These are phyloP conservation scores for Toxotes lorentzi DNA, from an alignment of 2,797 vertebrate genomes.

Conservation along the genomic window DNA sequence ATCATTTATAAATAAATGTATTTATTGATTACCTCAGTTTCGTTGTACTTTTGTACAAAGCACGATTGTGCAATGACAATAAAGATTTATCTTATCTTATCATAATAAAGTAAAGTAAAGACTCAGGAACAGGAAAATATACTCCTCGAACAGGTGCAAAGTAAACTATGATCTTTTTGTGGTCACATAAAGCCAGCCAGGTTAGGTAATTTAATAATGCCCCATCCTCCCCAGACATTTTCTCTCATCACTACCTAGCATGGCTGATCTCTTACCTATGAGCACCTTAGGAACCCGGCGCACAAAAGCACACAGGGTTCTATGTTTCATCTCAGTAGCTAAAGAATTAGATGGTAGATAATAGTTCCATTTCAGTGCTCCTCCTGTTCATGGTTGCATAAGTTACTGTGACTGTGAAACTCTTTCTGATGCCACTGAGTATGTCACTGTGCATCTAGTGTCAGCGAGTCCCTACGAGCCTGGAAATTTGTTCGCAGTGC, in stretches of 20 bases:
- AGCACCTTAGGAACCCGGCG: conserved; percentile 57
- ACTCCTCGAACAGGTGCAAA: conserved; percentile 47
- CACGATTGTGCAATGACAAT: too few species aligned
- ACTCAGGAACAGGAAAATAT: conserved; percentile 18
- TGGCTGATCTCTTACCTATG: conserved; percentile 67
- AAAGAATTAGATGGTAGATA: conserved; percentile 71
- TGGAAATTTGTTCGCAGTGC: conserved; percentile 68
- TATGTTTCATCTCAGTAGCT: conserved; percentile 70
- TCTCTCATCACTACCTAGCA: conserved; percentile 57
- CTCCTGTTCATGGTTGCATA: conserved; percentile 56
- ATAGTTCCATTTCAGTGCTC: conserved; percentile 62
- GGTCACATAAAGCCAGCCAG: conserved; percentile 45
- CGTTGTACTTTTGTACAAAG: too few species aligned
- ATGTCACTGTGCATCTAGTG: conserved; percentile 49
- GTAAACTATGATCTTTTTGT: conserved; percentile 53
- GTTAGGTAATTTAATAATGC: conserved; percentile 62
- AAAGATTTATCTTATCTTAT: too few species aligned
- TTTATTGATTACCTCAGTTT: too few species aligned
- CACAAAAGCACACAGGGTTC: conserved; percentile 45
- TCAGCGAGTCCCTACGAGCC: conserved; percentile 51
- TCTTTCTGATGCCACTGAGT: conserved; percentile 42
- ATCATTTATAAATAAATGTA: too few species aligned
- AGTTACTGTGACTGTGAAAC: conserved; percentile 45
- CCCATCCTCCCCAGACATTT: conserved; percentile 54
- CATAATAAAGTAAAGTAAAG: too few species aligned